Evolutionary conservation across 2,888 invertebrate genomes (phyloP).

Genomic region (Ecliptopera silaceata): DNA sequence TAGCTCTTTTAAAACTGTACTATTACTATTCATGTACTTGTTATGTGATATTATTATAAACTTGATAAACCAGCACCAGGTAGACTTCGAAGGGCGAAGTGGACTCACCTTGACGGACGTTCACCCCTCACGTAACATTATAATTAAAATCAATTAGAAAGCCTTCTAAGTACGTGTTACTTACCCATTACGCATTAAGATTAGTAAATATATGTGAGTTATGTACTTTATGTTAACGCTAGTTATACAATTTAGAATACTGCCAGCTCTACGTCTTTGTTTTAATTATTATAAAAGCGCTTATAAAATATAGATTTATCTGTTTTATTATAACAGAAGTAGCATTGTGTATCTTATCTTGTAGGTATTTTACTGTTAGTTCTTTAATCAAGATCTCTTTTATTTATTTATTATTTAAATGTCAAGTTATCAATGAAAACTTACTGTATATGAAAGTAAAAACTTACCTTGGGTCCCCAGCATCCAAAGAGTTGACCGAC

Average conservation of each 20-base stretch:
- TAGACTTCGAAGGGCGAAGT: constrained; percentile 13
- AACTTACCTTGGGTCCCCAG: constrained; percentile 69
- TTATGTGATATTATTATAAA: background rate
- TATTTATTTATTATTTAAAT: too few relatives aligned
- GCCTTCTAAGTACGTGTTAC: background rate
- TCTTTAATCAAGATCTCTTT: background rate
- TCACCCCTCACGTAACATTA: constrained; percentile 13
- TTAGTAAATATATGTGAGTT: too few relatives aligned
- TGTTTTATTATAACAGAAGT: background rate
- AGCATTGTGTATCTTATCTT: too few relatives aligned
- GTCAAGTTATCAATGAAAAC: too few relatives aligned
- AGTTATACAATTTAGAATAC: too few relatives aligned
- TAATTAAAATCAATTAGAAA: constrained; percentile 7
- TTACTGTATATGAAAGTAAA: too few relatives aligned
- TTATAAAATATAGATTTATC: background rate
- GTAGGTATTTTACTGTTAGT: too few relatives aligned
- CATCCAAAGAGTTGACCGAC: constrained; percentile 69
- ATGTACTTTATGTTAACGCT: too few relatives aligned
- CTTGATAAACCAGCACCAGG: constrained; percentile 15
- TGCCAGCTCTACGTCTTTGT: too few relatives aligned
- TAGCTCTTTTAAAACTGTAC: too few relatives aligned
- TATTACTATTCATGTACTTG: too few relatives aligned
- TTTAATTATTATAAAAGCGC: too few relatives aligned
- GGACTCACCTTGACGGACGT: constrained; percentile 20
- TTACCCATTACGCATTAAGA: background rate